Percentiles rank a stretch among this genome's conserved stretches.
Conservation (phyloP, 2,888 invertebrate species). For the Labia minor region DNA sequence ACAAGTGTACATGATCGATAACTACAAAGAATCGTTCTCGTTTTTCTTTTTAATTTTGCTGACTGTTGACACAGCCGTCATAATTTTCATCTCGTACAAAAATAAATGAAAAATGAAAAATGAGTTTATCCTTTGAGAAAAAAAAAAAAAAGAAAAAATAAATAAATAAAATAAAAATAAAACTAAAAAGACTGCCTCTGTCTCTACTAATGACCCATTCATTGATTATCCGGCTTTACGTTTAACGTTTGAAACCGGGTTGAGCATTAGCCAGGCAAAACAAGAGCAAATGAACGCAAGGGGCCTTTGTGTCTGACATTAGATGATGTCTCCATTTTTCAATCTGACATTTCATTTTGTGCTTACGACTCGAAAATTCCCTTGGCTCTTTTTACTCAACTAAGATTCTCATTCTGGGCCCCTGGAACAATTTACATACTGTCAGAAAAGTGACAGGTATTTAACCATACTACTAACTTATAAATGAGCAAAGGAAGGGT, state of each 20-base stretch:
- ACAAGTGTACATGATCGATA: no score
- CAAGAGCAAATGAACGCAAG: not conserved
- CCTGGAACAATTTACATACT: not conserved
- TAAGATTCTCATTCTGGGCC: no score
- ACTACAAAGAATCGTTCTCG: no score
- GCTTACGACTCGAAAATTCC: not conserved
- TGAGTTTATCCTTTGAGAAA: not conserved
- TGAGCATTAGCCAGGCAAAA: not conserved
- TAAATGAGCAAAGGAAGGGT: not conserved
- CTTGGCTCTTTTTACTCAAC: not conserved
- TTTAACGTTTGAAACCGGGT: not conserved
- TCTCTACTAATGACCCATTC: not conserved
- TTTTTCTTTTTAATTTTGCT: no score
- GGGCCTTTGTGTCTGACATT: not conserved
- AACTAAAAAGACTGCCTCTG: no score
- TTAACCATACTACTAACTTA: not conserved
- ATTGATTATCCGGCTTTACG: not conserved
- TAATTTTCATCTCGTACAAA: no score
- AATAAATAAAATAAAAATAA: no score
- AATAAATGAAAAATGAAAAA: no score
- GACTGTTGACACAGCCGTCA: no score
- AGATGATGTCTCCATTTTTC: not conserved
- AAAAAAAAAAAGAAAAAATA: not conserved
- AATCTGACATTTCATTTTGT: not conserved
- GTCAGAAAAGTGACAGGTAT: not conserved